Percentiles rank a stretch among this genome's conserved stretches.
These are phyloP conservation scores for Vespertilio murinus DNA, from an alignment of 2,797 vertebrate genomes.

Conservation along the genomic window DNA sequence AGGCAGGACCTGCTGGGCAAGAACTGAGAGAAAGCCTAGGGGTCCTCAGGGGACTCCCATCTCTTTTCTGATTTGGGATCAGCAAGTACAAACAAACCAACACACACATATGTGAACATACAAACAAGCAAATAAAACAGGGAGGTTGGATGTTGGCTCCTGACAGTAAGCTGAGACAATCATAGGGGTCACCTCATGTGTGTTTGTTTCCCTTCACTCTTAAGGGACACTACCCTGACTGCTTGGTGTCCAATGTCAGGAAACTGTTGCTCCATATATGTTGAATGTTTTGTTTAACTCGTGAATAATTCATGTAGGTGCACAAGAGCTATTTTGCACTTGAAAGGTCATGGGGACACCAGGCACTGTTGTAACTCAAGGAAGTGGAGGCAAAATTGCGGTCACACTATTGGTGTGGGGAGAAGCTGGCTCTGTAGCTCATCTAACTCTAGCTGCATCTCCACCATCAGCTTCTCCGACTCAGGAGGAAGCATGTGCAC, in stretches of 20 bases:
- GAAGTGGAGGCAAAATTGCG: not conserved
- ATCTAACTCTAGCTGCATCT: not conserved
- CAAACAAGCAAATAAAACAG: not conserved
- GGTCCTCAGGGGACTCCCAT: not conserved
- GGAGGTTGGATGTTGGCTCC: not conserved
- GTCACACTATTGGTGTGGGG: not conserved
- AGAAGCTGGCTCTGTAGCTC: not conserved
- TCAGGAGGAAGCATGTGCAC: not conserved
- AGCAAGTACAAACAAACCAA: not conserved
- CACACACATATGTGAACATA: too few relatives aligned
- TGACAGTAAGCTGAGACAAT: not conserved
- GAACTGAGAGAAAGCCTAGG: not conserved
- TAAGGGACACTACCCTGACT: not conserved
- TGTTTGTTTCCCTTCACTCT: not conserved
- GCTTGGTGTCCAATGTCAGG: not conserved
- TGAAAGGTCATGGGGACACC: not conserved
- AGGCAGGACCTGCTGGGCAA: not conserved
- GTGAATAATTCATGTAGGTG: not conserved
- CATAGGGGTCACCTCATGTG: not conserved
- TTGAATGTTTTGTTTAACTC: not conserved
- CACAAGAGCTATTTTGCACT: not conserved
- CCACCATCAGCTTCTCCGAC: not conserved
- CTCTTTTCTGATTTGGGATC: not conserved
- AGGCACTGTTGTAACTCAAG: not conserved
- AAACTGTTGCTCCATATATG: not conserved